Evolutionary conservation across 1,140 invertebrate genomes (phyloP).

Genomic region (Philopotamus ludificatus): DNA sequence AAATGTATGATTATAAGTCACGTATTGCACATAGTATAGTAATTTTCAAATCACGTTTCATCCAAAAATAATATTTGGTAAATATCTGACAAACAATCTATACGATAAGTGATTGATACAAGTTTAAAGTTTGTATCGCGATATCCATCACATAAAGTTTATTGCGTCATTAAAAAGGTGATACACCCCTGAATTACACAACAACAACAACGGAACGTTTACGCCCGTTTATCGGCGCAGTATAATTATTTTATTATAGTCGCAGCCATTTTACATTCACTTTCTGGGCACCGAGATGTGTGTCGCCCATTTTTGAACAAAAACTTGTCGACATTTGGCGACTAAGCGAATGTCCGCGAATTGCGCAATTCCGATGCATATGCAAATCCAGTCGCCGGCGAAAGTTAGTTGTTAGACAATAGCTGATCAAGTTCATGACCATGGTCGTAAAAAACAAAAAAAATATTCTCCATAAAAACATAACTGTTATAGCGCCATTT

Average conservation of each 20-base stretch:
- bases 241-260: background rate
- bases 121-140: too few relatives aligned
- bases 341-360: slow-evolving; percentile 1
- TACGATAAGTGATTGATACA: too few relatives aligned
- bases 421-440: slow-evolving; percentile 18
- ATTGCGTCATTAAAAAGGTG: too few relatives aligned
- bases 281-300: background rate
- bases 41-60: too few relatives aligned
- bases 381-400: slow-evolving; percentile 21
- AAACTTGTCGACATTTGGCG: slow-evolving; percentile 7
- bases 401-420: slow-evolving; percentile 7
- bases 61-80: too few relatives aligned
- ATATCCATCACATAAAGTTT: too few relatives aligned
- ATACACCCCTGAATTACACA: background rate
- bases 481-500: too few relatives aligned
- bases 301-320: background rate
- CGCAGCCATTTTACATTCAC: background rate
- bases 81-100: too few relatives aligned
- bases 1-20: too few relatives aligned
- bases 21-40: too few relatives aligned
- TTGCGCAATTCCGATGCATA: slow-evolving; percentile 9
- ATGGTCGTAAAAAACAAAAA: slow-evolving; percentile 7
- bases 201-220: background rate
- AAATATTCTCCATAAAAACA: too few relatives aligned
- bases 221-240: background rate